phyloP scores from a whole-genome alignment of 2,113 vertebrate genomes.

The Cairina moschata region DNA sequence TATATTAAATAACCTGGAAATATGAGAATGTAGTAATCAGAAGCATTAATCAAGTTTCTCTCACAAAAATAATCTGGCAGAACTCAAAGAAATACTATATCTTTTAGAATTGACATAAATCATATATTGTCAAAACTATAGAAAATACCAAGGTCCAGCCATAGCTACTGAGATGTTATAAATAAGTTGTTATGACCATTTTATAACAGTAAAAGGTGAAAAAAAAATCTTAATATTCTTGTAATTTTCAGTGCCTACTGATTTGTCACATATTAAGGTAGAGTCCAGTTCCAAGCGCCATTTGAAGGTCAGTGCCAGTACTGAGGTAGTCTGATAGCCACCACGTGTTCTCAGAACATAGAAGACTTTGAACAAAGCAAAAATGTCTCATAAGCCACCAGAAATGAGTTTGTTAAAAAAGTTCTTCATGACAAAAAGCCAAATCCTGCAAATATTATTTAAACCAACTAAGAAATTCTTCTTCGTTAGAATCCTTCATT shows the following conservation, averaged over 20 bases:
- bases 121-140: not conserved
- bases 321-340: no score
- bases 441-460: not conserved
- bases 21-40: not conserved
- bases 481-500: not conserved
- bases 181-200: not conserved
- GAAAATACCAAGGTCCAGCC: not conserved
- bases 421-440: not conserved
- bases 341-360: not conserved
- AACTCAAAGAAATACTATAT: not conserved
- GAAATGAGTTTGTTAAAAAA: not conserved
- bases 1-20: not conserved
- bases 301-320: not conserved
- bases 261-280: not conserved
- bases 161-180: not conserved
- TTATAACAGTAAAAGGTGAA: not conserved
- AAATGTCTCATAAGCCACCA: not conserved
- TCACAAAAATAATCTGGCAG: not conserved
- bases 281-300: not conserved
- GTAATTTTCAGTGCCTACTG: not conserved
- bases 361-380: not conserved
- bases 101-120: not conserved
- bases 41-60: not conserved
- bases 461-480: not conserved
- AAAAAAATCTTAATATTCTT: not conserved